phyloP scores from a whole-genome alignment of 2,113 vertebrate genomes.

The Eleginops maclovinus region DNA sequence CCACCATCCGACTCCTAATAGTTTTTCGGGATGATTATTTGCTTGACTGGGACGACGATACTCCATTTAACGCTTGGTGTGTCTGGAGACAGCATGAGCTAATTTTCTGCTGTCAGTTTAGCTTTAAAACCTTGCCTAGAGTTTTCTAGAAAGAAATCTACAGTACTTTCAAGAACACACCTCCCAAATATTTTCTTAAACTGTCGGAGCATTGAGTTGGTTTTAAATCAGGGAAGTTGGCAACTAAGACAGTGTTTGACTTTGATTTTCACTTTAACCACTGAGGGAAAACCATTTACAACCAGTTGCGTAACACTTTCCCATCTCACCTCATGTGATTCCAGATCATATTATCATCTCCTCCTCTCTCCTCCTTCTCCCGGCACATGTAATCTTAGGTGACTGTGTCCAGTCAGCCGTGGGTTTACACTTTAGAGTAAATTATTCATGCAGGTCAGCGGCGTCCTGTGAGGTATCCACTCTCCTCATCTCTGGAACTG shows the following conservation, averaged over 20 bases:
- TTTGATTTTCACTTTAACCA: background rate
- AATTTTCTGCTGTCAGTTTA: background rate
- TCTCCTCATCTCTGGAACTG: constrained; percentile 70
- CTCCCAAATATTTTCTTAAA: background rate
- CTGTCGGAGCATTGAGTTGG: background rate
- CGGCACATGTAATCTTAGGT: constrained; percentile 52
- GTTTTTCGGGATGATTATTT: background rate
- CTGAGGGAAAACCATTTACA: too few relatives aligned
- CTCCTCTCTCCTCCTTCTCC: background rate
- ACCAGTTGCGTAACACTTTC: constrained; percentile 29
- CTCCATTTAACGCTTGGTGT: background rate
- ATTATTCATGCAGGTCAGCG: constrained; percentile 76
- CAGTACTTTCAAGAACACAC: background rate
- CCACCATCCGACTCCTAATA: background rate
- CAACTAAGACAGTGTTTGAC: background rate
- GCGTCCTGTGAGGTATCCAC: constrained; percentile 47
- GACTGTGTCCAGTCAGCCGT: constrained; percentile 52
- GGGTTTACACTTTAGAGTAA: constrained; percentile 63
- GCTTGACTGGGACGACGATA: background rate
- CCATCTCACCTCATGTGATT: constrained; percentile 1
- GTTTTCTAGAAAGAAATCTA: background rate
- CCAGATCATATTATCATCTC: constrained; percentile 5
- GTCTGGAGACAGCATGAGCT: background rate
- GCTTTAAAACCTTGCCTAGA: background rate
- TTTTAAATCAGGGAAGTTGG: background rate